A percentile compares a stretch with the other conserved stretches of the same genome.
Conservation (phyloP, 2,797 vertebrate genomes). For the Smutsia gigantea region DNA sequence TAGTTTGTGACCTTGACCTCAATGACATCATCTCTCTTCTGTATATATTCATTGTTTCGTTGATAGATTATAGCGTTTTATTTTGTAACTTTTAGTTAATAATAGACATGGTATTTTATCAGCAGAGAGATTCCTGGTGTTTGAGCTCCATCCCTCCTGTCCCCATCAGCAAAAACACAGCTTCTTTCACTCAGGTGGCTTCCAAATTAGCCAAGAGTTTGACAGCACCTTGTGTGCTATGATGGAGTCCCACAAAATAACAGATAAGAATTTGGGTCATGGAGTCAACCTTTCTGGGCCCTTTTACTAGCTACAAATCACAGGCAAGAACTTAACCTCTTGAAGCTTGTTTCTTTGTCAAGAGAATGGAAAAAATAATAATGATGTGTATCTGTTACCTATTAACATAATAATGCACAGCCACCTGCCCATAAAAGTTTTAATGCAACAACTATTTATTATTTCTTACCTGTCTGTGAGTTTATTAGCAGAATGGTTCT, state of each 20-base stretch:
- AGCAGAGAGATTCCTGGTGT: background rate
- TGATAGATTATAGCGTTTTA: background rate
- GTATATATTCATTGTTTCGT: background rate
- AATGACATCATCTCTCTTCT: slow-evolving; percentile 56
- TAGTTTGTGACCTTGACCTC: slow-evolving; percentile 56
- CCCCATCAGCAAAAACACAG: background rate
- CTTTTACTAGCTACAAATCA: background rate
- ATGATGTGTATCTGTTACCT: background rate
- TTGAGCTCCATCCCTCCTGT: background rate
- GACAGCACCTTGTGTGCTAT: background rate
- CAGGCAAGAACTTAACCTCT: background rate
- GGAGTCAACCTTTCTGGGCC: background rate
- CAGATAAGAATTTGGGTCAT: background rate
- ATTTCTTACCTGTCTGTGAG: background rate
- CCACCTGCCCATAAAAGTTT: background rate
- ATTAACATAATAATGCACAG: background rate
- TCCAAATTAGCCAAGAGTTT: background rate
- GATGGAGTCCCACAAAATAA: background rate
- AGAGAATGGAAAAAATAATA: slow-evolving; percentile 42
- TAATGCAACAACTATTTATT: background rate
- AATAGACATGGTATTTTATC: slow-evolving; percentile 11
- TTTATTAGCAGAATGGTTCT: background rate
- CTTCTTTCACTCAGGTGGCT: background rate
- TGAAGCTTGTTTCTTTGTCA: background rate
- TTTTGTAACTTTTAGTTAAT: slow-evolving; percentile 45